Conservation (phyloP, 2,113 vertebrate genomes). For the Corythornis vintsioides region DNA sequence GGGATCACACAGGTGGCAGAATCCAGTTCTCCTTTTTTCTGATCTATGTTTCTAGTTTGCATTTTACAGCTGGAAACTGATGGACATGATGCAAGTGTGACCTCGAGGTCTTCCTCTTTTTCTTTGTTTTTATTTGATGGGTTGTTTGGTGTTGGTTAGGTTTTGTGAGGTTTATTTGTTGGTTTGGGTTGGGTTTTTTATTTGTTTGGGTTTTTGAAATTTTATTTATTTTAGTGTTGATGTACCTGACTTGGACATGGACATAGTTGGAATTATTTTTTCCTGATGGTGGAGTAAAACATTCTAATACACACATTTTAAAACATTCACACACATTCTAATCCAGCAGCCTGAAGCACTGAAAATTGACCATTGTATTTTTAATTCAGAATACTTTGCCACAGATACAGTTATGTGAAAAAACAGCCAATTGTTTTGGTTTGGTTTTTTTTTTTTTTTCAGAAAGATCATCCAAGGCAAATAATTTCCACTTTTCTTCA, state of each 20-base stretch:
- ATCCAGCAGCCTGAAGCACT: neutral
- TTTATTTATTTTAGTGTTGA: neutral
- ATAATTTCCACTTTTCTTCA: neutral
- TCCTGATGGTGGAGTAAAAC: too few species aligned
- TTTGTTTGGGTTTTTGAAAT: neutral
- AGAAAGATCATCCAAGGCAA: neutral
- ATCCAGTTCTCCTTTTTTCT: neutral
- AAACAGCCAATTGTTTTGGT: neutral
- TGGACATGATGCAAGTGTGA: neutral
- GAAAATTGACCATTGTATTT: neutral
- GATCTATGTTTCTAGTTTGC: fast-evolving
- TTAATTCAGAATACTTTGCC: neutral
- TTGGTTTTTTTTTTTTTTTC: neutral
- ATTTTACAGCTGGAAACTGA: neutral
- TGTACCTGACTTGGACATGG: neutral
- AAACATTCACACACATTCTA: neutral
- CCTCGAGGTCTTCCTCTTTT: neutral
- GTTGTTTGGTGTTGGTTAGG: neutral
- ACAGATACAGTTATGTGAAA: neutral
- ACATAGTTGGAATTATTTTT: neutral
- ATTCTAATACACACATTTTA: neutral
- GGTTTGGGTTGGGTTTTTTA: too few species aligned
- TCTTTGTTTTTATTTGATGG: neutral
- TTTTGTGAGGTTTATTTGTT: neutral
- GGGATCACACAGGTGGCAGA: neutral